A percentile compares a stretch with the other conserved stretches of the same genome.
Conservation (phyloP, 2,888 invertebrate species). For the Heliconius cydno region DNA sequence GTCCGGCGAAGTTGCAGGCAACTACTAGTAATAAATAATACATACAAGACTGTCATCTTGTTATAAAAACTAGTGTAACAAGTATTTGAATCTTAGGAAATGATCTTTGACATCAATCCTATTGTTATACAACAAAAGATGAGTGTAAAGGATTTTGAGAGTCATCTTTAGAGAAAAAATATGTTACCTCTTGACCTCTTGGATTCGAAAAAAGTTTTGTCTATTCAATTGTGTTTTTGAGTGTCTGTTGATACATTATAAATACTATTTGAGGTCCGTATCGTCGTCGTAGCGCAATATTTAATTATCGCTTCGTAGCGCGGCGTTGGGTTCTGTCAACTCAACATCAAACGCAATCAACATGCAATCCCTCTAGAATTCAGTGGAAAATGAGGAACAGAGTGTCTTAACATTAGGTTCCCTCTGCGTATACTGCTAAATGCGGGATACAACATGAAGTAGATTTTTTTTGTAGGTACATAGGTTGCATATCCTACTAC, state of each 20-base stretch:
- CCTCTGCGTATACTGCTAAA: not conserved
- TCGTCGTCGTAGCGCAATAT: not conserved
- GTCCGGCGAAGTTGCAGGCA: not conserved
- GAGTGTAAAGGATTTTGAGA: constrained; percentile 1
- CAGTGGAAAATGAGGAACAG: not conserved
- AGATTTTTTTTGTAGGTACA: no score
- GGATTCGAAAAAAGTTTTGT: constrained; percentile 10
- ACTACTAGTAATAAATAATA: not conserved
- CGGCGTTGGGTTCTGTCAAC: not conserved
- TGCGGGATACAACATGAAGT: no score
- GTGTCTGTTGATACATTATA: not conserved
- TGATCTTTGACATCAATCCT: constrained; percentile 13
- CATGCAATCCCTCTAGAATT: not conserved
- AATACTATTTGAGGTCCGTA: not conserved
- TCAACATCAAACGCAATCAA: no score
- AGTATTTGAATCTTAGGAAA: not conserved
- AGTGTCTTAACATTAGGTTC: not conserved
- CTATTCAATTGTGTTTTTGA: not conserved
- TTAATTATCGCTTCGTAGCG: not conserved
- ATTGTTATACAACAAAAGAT: constrained; percentile 12
- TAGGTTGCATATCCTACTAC: no score
- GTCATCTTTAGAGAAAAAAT: constrained; percentile 7
- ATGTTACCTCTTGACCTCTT: not conserved
- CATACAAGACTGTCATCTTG: not conserved
- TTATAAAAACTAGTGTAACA: not conserved